Conservation (phyloP, 2,797 vertebrate genomes). For the Astyanax mexicanus region DNA sequence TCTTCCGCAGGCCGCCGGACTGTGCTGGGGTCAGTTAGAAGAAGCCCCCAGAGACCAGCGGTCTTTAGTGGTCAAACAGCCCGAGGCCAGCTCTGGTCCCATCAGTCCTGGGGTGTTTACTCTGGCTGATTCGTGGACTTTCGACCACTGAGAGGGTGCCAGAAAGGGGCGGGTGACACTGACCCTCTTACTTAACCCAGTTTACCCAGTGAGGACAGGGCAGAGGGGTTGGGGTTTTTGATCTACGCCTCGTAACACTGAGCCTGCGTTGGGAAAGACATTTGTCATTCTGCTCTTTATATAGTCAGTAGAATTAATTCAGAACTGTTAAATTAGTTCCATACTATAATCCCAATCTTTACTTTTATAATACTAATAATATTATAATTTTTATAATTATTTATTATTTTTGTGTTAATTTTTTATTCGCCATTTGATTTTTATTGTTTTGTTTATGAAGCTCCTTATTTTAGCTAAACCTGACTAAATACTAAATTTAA, state of each 20-base stretch:
- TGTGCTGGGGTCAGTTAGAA: slow-evolving; percentile 71
- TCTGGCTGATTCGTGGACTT: slow-evolving; percentile 41
- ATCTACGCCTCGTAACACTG: background rate
- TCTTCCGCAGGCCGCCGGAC: slow-evolving; percentile 72
- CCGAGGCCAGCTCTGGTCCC: slow-evolving; percentile 40
- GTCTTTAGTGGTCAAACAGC: slow-evolving; percentile 65
- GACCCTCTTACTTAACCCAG: slow-evolving; percentile 36
- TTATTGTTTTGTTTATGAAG: too few species aligned
- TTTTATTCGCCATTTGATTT: too few species aligned
- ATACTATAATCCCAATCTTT: too few species aligned
- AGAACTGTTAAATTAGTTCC: too few species aligned
- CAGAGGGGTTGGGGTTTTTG: background rate
- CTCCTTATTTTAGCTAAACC: too few species aligned
- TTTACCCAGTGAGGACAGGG: slow-evolving; percentile 5
- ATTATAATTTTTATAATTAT: too few species aligned
- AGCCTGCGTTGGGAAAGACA: background rate
- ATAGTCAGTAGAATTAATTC: too few species aligned
- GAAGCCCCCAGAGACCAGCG: slow-evolving; percentile 69
- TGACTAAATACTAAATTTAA: too few species aligned
- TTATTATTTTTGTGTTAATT: too few species aligned
- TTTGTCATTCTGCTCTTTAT: background rate
- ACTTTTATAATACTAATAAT: too few species aligned
- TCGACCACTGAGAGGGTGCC: slow-evolving; percentile 29
- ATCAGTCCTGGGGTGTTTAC: slow-evolving; percentile 38
- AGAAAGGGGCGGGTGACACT: slow-evolving; percentile 47